Evolutionary conservation across 2,888 invertebrate genomes (phyloP).

Genomic region (Neoitamus cyanurus): DNA sequence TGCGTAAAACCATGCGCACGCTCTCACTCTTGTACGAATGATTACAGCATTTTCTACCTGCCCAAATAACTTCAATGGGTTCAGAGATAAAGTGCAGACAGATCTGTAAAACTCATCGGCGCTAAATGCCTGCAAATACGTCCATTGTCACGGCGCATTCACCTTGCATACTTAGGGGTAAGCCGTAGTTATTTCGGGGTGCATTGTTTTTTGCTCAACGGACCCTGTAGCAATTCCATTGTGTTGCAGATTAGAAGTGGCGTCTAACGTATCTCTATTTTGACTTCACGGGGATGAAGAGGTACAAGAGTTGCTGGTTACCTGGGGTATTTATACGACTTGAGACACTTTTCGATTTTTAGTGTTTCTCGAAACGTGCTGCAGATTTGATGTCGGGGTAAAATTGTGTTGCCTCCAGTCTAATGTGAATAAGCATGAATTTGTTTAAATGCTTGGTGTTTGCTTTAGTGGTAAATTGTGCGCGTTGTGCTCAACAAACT

Average conservation of each 20-base stretch:
- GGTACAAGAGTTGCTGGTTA: neutral
- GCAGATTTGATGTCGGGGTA: neutral
- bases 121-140: neutral
- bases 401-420: neutral
- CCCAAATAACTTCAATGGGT: neutral
- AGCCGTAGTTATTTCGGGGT: neutral
- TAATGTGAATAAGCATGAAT: neutral
- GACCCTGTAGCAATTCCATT: conserved; percentile 33
- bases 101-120: neutral
- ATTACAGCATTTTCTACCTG: conserved; percentile 7
- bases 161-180: conserved; percentile 6
- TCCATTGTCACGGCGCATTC: conserved; percentile 39
- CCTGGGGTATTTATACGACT: neutral
- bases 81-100: neutral
- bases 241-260: neutral
- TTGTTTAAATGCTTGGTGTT: neutral
- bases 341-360: neutral
- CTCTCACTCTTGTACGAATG: neutral
- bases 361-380: neutral
- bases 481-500: neutral
- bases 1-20: neutral
- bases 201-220: conserved; percentile 38
- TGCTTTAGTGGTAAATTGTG: neutral
- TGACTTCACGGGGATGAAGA: neutral
- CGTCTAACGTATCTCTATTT: neutral